Evolutionary conservation across 1,140 invertebrate species (phyloP).

Genomic region (Drosophila lacteicornis): DNA sequence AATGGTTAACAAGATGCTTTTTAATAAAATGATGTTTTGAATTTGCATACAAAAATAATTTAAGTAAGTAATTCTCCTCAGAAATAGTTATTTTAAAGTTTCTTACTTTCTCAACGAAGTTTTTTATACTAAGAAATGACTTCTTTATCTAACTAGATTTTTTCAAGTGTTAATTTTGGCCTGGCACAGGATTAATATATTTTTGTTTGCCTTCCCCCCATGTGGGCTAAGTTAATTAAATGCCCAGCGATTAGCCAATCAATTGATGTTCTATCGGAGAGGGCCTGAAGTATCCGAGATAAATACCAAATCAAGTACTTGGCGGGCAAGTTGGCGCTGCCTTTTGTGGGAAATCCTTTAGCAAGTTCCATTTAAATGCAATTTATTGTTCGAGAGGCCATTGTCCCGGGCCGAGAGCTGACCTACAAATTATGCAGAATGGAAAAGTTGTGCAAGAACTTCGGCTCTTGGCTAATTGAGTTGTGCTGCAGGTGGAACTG

Average conservation of each 20-base stretch:
- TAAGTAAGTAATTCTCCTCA: no score
- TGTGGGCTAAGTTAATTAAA: slow-evolving; percentile 23
- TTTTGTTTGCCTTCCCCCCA: not conserved
- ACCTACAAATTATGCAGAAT: slow-evolving; percentile 77
- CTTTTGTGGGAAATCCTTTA: slow-evolving; percentile 36
- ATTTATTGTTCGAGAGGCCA: slow-evolving; percentile 58
- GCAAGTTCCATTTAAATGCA: slow-evolving; percentile 65
- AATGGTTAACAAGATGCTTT: not conserved
- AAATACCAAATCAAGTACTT: slow-evolving; percentile 5
- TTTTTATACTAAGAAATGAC: no score
- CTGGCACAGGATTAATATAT: not conserved
- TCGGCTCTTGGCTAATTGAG: slow-evolving; percentile 64
- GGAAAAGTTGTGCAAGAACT: slow-evolving; percentile 56
- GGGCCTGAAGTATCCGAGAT: slow-evolving; percentile 13
- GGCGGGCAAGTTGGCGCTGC: not conserved
- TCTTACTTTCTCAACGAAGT: no score
- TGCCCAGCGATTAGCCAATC: slow-evolving; percentile 19
- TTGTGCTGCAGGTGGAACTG: slow-evolving; percentile 58
- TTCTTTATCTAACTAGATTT: not conserved
- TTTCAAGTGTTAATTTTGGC: not conserved
- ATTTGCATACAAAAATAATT: no score
- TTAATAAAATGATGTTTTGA: not conserved
- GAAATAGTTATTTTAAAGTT: no score
- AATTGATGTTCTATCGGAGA: slow-evolving; percentile 23
- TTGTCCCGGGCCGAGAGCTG: slow-evolving; percentile 28